Percentiles rank a stretch among this genome's conserved stretches.
Conservation (phyloP, 1,140 invertebrate species). For the Papilio machaon region DNA sequence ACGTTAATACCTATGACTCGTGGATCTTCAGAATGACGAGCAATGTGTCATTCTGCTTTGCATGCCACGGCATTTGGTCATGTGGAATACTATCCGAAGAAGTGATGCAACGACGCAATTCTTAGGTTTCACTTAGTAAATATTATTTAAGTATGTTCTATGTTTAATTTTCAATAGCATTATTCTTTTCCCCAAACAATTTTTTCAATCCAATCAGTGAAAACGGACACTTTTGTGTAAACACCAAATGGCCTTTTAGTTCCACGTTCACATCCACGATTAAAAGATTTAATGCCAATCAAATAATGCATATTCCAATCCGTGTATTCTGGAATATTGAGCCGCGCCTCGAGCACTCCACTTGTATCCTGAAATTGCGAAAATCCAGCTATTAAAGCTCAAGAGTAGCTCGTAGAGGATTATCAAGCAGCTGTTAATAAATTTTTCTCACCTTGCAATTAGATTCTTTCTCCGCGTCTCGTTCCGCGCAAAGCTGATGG, state of each 20-base stretch:
- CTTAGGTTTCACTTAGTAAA: no score
- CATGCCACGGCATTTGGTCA: no score
- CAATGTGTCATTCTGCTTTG: no score
- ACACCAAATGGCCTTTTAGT: conserved; percentile 84
- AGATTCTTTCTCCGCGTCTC: conserved; percentile 23
- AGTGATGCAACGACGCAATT: no score
- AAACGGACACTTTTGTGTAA: conserved; percentile 87
- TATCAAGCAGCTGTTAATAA: not conserved
- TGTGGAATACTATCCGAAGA: no score
- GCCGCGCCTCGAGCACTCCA: conserved; percentile 82
- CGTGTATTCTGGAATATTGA: conserved; percentile 42
- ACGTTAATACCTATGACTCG: no score
- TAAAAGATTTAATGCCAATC: conserved; percentile 89
- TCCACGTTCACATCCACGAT: conserved; percentile 85
- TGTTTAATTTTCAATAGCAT: not conserved
- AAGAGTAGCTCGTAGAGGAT: no score
- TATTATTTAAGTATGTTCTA: no score
- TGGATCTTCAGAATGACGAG: no score
- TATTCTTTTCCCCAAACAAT: conserved; percentile 60
- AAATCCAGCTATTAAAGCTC: not conserved
- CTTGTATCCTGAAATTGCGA: conserved; percentile 87
- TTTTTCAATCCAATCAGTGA: conserved; percentile 85
- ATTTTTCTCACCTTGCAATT: conserved; percentile 50
- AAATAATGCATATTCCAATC: conserved; percentile 53
- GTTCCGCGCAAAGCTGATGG: conserved; percentile 26